These are phyloP conservation scores for Cariama cristata DNA, from an alignment of 2,113 vertebrate species.

Conservation along the genomic window DNA sequence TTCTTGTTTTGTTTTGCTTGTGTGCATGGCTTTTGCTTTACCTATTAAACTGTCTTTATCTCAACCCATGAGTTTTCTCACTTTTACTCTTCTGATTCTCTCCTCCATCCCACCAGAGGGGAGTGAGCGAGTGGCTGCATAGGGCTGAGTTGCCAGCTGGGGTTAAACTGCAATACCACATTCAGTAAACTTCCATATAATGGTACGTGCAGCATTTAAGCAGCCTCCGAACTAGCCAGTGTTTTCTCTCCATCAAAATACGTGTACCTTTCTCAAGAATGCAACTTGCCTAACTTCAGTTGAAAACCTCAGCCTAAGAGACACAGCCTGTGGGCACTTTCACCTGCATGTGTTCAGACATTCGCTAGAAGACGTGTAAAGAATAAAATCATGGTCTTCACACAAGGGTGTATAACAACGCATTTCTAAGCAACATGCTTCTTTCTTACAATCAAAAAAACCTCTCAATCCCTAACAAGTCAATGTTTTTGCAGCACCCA, in stretches of 20 bases:
- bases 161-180: too few species aligned
- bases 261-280: background rate
- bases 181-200: background rate
- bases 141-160: too few species aligned
- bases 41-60: too few species aligned
- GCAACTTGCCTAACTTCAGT: background rate
- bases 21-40: too few species aligned
- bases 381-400: background rate
- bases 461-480: background rate
- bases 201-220: background rate
- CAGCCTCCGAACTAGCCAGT: background rate
- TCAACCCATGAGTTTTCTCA: too few species aligned
- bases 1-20: too few species aligned
- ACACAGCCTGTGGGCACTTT: background rate
- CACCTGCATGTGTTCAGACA: background rate
- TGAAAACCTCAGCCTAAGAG: background rate
- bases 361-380: accelerated
- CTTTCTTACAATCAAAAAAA: background rate
- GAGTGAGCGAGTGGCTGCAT: too few species aligned
- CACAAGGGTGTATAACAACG: accelerated
- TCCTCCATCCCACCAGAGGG: too few species aligned
- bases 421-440: accelerated
- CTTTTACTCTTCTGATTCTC: too few species aligned
- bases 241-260: background rate
- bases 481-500: background rate